These are phyloP conservation scores for Dascillus cervinus DNA, from an alignment of 2,888 invertebrate genomes.

Conservation along the genomic window DNA sequence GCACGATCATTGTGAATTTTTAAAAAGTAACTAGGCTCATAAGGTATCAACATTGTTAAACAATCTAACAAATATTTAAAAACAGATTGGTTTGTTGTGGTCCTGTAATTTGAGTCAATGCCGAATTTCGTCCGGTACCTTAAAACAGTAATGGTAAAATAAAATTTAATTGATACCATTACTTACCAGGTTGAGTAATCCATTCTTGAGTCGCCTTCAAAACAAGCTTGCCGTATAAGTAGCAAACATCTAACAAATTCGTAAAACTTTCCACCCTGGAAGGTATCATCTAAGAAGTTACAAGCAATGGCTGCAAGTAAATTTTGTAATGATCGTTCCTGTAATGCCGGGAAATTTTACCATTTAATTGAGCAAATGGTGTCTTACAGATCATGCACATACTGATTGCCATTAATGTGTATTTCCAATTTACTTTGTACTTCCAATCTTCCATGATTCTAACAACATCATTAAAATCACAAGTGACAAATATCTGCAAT, in stretches of 20 bases:
- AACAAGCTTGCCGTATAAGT: conserved; percentile 9
- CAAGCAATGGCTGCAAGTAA: conserved; percentile 6
- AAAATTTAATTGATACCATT: not conserved
- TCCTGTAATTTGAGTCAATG: conserved; percentile 7
- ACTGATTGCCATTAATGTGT: conserved; percentile 7
- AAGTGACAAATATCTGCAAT: conserved; percentile 9
- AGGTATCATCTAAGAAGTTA: conserved; percentile 5
- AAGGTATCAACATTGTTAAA: conserved; percentile 6
- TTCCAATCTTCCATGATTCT: conserved; percentile 8
- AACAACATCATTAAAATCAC: conserved; percentile 8
- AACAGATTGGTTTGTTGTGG: conserved; percentile 3
- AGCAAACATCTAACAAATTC: conserved; percentile 7
- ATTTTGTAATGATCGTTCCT: not conserved
- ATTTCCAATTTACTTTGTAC: conserved; percentile 10
- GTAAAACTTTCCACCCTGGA: conserved; percentile 8
- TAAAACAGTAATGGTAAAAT: not conserved
- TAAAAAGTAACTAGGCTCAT: conserved; percentile 9
- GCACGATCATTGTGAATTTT: conserved; percentile 6
- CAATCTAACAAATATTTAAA: conserved; percentile 10
- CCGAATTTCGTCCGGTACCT: conserved; percentile 13
- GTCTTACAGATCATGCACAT: conserved; percentile 8
- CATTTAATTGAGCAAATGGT: conserved; percentile 3
- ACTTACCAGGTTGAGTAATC: conserved; percentile 10
- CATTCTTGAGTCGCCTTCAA: conserved; percentile 8
- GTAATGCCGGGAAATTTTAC: not conserved